A percentile compares a stretch with the other conserved stretches of the same genome.
Evolutionary conservation across 2,113 vertebrate genomes (phyloP).

Genomic region (Notarius lentiginosus): DNA sequence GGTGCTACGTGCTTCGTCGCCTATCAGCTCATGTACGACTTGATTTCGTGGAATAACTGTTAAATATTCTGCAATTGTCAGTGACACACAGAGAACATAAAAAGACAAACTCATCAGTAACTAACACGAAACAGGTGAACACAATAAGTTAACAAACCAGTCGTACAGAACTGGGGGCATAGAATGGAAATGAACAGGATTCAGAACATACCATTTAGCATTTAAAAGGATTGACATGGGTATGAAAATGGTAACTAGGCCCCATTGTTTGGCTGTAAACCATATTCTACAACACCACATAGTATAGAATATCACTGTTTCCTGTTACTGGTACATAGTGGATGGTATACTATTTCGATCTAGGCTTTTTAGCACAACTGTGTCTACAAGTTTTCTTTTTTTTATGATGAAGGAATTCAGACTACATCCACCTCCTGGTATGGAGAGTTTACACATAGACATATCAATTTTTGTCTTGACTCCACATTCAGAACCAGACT

Average conservation of each 20-base stretch:
- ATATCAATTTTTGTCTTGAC: background rate
- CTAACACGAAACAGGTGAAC: background rate
- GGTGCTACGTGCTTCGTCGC: too few relatives aligned
- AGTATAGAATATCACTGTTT: background rate
- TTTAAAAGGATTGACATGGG: background rate
- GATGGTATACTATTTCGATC: background rate
- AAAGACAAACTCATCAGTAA: background rate
- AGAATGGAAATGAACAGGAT: background rate
- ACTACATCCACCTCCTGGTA: background rate
- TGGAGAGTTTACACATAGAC: background rate
- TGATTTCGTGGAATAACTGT: too few relatives aligned
- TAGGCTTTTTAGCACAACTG: background rate
- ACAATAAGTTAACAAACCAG: background rate
- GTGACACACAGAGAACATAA: background rate
- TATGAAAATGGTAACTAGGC: background rate
- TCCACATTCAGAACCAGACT: background rate
- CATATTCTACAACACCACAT: background rate
- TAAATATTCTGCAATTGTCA: background rate
- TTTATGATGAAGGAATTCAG: background rate
- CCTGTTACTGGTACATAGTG: background rate
- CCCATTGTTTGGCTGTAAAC: background rate
- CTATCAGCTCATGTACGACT: too few relatives aligned
- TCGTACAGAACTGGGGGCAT: background rate
- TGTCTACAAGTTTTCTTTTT: background rate
- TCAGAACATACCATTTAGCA: background rate